Evolutionary conservation across 2,797 vertebrate species (phyloP).

Genomic region (Dryobates pubescens): DNA sequence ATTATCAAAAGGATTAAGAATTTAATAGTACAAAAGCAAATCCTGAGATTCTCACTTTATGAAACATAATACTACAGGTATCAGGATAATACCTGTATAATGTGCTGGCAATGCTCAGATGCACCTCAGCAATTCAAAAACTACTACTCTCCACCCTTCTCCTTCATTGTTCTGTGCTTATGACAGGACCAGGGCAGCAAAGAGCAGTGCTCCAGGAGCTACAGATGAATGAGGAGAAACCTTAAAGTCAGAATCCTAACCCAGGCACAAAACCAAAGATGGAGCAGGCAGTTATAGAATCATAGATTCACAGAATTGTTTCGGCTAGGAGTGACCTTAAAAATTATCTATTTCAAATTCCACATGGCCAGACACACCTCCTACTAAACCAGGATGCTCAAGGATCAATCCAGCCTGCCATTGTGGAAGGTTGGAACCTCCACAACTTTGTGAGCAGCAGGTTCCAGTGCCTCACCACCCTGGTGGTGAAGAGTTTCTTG

Average conservation of each 20-base stretch:
- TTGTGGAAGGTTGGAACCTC: no score
- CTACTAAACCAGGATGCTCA: no score
- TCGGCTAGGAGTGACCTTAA: no score
- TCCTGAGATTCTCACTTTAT: background rate
- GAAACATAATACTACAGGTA: background rate
- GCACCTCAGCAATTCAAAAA: background rate
- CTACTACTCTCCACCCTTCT: background rate
- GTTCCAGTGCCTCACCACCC: no score
- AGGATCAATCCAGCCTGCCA: no score
- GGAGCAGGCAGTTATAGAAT: no score
- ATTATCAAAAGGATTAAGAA: background rate
- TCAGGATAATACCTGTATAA: background rate
- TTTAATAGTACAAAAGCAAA: background rate
- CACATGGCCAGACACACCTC: no score
- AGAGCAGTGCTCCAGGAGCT: background rate
- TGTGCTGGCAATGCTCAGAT: background rate
- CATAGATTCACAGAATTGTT: no score
- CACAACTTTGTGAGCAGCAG: no score
- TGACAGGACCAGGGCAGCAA: accelerated
- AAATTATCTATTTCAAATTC: no score
- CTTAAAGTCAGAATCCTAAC: background rate
- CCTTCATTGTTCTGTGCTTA: background rate
- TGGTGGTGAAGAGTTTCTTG: no score
- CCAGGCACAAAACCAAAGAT: background rate
- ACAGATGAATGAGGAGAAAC: background rate